Conservation (phyloP, 2,888 invertebrate species). For the Andrena praecox region DNA sequence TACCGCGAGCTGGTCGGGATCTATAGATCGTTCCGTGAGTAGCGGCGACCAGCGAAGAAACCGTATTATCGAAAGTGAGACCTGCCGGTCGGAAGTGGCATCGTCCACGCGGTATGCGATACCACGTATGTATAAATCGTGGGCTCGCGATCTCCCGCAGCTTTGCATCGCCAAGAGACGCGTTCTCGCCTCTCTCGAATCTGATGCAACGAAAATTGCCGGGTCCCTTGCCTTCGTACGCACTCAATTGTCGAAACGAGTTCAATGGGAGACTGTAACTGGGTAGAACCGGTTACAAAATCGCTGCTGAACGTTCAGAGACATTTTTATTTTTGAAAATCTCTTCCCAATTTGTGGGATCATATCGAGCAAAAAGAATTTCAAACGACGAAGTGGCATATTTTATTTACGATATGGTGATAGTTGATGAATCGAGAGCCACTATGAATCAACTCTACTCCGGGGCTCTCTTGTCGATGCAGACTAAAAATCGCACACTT, state of each 20-base stretch:
- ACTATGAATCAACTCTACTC: too few relatives aligned
- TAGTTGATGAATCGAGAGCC: too few relatives aligned
- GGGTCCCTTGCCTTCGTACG: neutral
- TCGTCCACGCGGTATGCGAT: neutral
- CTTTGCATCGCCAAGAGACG: constrained; percentile 20
- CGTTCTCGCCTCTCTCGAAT: neutral
- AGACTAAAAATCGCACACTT: too few relatives aligned
- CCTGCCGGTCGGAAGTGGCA: constrained; percentile 17
- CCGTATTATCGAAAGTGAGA: constrained; percentile 37
- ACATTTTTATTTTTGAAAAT: neutral
- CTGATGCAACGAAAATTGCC: neutral
- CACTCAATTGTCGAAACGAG: neutral
- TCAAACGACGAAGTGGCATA: too few relatives aligned
- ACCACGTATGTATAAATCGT: neutral
- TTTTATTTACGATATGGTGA: too few relatives aligned
- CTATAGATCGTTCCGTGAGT: constrained; percentile 47
- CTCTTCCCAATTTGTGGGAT: neutral
- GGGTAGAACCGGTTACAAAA: neutral
- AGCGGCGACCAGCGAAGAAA: constrained; percentile 33
- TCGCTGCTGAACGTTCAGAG: neutral
- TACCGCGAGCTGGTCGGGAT: constrained; percentile 29
- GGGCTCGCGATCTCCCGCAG: constrained; percentile 13
- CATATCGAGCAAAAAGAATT: too few relatives aligned
- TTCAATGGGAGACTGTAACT: neutral
- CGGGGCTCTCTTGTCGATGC: too few relatives aligned